These are phyloP conservation scores for Sinodicranocentrus sp. DNA, from an alignment of 2,888 invertebrate genomes.

Conservation along the genomic window DNA sequence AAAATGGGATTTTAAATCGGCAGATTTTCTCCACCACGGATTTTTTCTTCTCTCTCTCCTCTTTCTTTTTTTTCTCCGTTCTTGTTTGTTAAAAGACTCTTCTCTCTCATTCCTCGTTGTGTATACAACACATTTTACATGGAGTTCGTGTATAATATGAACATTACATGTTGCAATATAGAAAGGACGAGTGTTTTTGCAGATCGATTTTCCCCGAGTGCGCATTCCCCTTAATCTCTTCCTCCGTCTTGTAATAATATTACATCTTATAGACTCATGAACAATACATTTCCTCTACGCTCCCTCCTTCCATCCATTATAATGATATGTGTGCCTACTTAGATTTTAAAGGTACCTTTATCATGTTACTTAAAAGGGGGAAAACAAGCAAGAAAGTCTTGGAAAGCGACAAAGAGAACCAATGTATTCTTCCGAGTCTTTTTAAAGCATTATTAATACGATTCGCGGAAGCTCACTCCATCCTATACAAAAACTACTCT, in stretches of 20 bases:
- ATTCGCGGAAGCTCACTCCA: background rate
- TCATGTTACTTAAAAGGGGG: constrained; percentile 28
- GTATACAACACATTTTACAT: constrained; percentile 12
- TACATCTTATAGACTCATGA: constrained; percentile 18
- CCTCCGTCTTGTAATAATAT: constrained; percentile 45
- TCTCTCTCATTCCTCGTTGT: too few species aligned
- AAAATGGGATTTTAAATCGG: constrained; percentile 76
- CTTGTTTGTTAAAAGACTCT: constrained; percentile 18
- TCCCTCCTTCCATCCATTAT: too few species aligned
- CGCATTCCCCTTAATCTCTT: constrained; percentile 75
- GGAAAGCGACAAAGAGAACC: constrained; percentile 28
- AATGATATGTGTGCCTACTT: background rate
- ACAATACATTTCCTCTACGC: background rate
- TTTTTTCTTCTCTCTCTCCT: constrained; percentile 69
- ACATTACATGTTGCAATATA: constrained; percentile 28
- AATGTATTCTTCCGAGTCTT: constrained; percentile 53
- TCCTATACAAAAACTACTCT: too few species aligned
- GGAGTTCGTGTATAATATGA: background rate
- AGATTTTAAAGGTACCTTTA: background rate
- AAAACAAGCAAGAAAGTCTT: constrained; percentile 29
- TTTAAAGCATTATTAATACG: constrained; percentile 46
- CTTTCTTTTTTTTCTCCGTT: constrained; percentile 21
- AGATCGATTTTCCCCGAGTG: constrained; percentile 75
- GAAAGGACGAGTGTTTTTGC: background rate
- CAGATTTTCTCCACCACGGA: constrained; percentile 74